Conservation (phyloP, 1,140 invertebrate species). For the Antheraea pernyi region DNA sequence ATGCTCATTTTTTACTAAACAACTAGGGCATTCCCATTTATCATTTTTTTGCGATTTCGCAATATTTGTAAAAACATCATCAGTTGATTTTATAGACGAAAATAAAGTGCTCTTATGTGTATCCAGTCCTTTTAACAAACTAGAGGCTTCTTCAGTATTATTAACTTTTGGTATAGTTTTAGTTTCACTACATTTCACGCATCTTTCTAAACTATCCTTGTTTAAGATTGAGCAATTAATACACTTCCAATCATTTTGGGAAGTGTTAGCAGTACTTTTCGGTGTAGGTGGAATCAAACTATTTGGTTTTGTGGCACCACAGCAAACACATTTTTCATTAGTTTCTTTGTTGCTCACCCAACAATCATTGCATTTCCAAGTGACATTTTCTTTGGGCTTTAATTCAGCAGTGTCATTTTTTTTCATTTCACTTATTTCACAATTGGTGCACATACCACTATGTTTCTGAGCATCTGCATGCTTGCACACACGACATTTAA, state of each 20-base stretch:
- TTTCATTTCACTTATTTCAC: constrained; percentile 16
- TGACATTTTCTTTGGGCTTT: not conserved
- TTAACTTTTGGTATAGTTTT: constrained; percentile 64
- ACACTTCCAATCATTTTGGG: constrained; percentile 80
- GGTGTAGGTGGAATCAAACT: constrained; percentile 44
- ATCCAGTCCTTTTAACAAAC: not conserved
- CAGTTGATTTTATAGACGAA: not conserved
- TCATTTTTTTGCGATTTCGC: constrained; percentile 55
- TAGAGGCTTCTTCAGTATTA: constrained; percentile 19
- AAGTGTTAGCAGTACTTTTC: constrained; percentile 45
- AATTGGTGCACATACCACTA: constrained; percentile 20
- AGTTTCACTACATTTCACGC: constrained; percentile 78
- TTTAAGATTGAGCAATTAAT: constrained; percentile 82
- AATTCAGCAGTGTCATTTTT: not conserved
- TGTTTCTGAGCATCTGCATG: constrained; percentile 18
- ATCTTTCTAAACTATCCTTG: constrained; percentile 74
- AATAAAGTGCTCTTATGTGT: not conserved
- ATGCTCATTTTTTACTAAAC: constrained; percentile 82
- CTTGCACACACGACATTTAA: constrained; percentile 20
- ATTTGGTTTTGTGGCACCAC: constrained; percentile 58
- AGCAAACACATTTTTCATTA: constrained; percentile 81
- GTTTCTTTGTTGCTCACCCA: constrained; percentile 81
- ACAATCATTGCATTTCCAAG: constrained; percentile 84
- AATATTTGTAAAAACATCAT: constrained; percentile 35
- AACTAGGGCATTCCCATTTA: constrained; percentile 85